A percentile compares a stretch with the other conserved stretches of the same genome.
Conservation (phyloP, 2,797 vertebrate genomes). For the Mus caroli region DNA sequence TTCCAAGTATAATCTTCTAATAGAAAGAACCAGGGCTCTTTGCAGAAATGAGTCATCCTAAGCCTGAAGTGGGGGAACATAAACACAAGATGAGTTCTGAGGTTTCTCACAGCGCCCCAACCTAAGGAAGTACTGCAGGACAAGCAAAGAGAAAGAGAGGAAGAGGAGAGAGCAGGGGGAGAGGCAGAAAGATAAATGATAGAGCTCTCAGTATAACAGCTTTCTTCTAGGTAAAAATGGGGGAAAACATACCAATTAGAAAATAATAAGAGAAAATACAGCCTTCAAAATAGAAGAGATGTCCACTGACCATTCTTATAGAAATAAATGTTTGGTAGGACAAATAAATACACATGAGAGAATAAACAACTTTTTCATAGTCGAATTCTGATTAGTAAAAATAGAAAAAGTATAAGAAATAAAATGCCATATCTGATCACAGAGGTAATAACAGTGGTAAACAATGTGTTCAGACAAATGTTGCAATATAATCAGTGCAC, state of each 20-base stretch:
- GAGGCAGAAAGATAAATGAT: background rate
- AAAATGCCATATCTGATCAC: background rate
- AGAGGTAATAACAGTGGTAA: background rate
- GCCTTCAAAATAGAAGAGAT: background rate
- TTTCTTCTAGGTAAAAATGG: background rate
- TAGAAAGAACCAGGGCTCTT: background rate
- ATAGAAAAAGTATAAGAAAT: background rate
- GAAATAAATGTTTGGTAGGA: background rate
- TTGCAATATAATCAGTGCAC: background rate
- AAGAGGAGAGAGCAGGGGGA: rapidly evolving
- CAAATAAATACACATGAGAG: background rate
- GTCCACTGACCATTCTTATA: background rate
- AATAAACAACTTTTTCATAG: background rate
- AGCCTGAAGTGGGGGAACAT: rapidly evolving
- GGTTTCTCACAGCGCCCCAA: background rate
- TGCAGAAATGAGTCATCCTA: background rate
- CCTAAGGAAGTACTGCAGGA: background rate
- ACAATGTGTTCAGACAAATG: background rate
- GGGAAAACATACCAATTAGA: background rate
- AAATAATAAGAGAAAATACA: background rate
- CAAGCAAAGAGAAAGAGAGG: background rate
- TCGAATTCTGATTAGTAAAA: background rate
- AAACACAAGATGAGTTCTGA: background rate
- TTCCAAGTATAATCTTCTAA: background rate
- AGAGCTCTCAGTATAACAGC: background rate